Evolutionary conservation across 2,888 invertebrate genomes (phyloP), one percentile per base, ranked within the genome.

Genomic region (Euproctis similis): DNA sequence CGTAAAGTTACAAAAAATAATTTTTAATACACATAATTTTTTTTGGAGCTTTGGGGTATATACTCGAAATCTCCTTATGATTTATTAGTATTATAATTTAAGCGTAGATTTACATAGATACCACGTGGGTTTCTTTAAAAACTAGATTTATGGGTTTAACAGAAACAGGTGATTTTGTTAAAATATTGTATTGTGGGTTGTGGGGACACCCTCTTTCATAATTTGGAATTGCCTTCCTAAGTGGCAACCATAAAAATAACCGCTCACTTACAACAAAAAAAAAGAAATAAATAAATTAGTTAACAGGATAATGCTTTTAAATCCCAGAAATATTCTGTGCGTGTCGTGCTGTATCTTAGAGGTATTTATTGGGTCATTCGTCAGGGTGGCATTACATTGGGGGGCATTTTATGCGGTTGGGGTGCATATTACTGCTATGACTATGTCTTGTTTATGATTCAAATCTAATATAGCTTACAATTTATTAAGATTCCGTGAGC

Each of bases 271-370:
- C 64, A 77, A 77, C 76, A 76, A 72, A 76, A 73, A 68, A 76
- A 80, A 80, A 84, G 82, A 82, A 81, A 82, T 84, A 80, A 80
- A 84, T 84, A 82, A 81, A 82, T 84, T 82, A 81, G 77, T 75
- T 75, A 75, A 80, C 75, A 74, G 73, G 73, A 80, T 81, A 81
- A 81, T 78, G 77, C 82, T 81, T 81, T 80, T 77, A 81, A 75
- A 69, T 67, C 69, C 61, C 46, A 42, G 59, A 64, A 76, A 80
- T 80, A 78, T 76, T 76, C 72, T 70, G 80, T 74, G 74, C 81
- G 81, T 81, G 81, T 80, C 75, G 67, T 76, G 63, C 71, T 68
- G 64, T 72, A 69, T 69, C 73, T 75, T 78, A 67, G 70, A 74
- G 71, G 80, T 81, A 81, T 81, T 84, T 84, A 82, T 84, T 81